Percentiles rank a stretch among this genome's conserved stretches.
Evolutionary conservation across 1,140 invertebrate species (phyloP).

Genomic region (Drosophila biarmipes): DNA sequence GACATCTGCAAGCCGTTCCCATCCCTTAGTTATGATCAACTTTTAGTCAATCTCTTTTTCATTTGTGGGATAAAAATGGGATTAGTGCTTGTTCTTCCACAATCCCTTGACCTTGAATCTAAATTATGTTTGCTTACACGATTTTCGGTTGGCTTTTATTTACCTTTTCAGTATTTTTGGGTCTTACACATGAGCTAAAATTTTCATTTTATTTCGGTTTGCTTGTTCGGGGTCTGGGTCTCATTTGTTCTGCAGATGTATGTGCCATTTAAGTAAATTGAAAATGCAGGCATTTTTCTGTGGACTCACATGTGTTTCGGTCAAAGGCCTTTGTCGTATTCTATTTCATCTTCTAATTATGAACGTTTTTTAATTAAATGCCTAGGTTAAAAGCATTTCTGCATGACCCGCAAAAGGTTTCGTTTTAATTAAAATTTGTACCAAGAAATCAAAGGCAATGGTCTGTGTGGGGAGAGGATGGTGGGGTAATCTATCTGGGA

Average conservation of each 20-base stretch:
- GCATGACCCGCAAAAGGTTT: conserved; percentile 29
- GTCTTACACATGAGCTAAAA: conserved; percentile 32
- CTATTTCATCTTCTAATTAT: conserved; percentile 65
- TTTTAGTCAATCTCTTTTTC: conserved; percentile 37
- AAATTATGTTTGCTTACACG: conserved; percentile 60
- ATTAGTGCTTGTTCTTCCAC: conserved; percentile 45
- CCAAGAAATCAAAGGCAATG: conserved; percentile 27
- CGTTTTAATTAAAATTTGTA: conserved; percentile 68
- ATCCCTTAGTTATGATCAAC: background rate
- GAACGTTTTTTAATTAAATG: conserved; percentile 67
- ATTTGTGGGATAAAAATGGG: conserved; percentile 57
- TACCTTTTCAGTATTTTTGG: conserved; percentile 14
- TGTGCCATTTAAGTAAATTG: conserved; percentile 61
- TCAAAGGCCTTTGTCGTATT: conserved; percentile 30
- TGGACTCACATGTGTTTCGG: conserved; percentile 12
- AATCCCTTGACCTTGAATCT: conserved; percentile 38
- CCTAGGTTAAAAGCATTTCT: conserved; percentile 45
- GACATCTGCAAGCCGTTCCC: background rate
- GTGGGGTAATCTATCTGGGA: conserved; percentile 21
- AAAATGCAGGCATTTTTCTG: conserved; percentile 41
- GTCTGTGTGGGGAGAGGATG: background rate
- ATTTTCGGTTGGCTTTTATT: conserved; percentile 39
- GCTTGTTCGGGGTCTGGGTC: conserved; percentile 2
- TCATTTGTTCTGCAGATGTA: conserved; percentile 56
- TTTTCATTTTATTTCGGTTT: conserved; percentile 52